Percentiles rank a stretch among this genome's conserved stretches.
Conservation (phyloP, 2,888 invertebrate species). For the Danaus chrysippus region DNA sequence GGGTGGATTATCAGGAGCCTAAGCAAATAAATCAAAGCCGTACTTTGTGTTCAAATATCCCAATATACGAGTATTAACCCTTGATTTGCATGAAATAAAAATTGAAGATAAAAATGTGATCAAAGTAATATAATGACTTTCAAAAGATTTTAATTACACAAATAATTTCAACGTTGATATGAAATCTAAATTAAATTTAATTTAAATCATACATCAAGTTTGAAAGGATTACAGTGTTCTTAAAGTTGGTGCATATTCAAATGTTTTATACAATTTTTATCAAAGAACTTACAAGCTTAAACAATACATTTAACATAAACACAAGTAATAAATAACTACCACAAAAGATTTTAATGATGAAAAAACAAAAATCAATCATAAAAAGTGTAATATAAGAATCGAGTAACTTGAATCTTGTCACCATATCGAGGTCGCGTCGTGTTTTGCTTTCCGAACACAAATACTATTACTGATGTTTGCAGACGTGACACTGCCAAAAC, state of each 20-base stretch:
- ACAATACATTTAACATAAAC: too few species aligned
- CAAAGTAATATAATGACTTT: background rate
- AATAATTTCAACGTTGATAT: too few species aligned
- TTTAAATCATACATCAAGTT: too few species aligned
- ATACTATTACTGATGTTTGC: constrained; percentile 6
- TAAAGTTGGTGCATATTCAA: too few species aligned
- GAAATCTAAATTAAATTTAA: too few species aligned
- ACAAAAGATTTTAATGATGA: background rate
- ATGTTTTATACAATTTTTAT: too few species aligned
- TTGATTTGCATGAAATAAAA: constrained; percentile 1
- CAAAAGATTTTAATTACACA: too few species aligned
- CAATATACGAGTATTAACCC: background rate
- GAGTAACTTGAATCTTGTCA: constrained; percentile 5
- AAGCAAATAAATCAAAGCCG: background rate
- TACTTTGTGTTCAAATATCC: background rate
- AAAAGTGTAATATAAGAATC: background rate
- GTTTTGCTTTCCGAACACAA: constrained; percentile 6
- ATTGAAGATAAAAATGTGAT: background rate
- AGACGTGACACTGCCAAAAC: constrained; percentile 4
- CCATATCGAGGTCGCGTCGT: constrained; percentile 2
- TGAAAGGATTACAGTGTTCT: too few species aligned
- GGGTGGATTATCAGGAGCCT: background rate
- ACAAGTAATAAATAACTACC: too few species aligned
- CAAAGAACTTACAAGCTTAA: too few species aligned
- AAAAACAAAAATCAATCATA: background rate